Evolutionary conservation across 2,797 vertebrate genomes (phyloP).

Genomic region (Falco peregrinus): DNA sequence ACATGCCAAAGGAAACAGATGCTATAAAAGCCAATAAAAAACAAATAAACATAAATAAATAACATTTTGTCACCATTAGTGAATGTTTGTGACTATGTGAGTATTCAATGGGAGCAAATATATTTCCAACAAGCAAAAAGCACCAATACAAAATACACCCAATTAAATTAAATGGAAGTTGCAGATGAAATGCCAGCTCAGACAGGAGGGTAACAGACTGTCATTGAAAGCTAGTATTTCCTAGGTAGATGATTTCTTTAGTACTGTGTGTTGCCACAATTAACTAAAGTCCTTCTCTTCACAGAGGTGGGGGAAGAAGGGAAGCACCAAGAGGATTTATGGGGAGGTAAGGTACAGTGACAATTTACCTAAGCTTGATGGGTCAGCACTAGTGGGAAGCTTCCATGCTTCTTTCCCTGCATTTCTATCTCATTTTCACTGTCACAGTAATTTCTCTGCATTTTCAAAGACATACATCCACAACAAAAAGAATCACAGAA

Average conservation of each 20-base stretch:
- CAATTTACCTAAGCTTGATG: background rate
- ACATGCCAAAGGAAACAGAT: constrained; percentile 69
- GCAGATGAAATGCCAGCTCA: background rate
- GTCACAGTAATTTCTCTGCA: background rate
- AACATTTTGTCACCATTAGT: constrained; percentile 76
- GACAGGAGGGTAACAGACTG: background rate
- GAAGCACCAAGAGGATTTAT: background rate
- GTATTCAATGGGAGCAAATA: constrained; percentile 40
- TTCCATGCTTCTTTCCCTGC: background rate
- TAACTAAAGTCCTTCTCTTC: background rate
- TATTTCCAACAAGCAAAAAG: constrained; percentile 18
- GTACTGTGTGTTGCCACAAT: background rate
- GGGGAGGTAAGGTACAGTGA: background rate
- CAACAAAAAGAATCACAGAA: constrained; percentile 29
- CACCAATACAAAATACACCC: background rate
- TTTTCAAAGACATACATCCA: background rate
- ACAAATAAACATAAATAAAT: constrained; percentile 72
- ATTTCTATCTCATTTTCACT: background rate
- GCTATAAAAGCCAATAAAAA: constrained; percentile 65
- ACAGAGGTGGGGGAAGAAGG: rapidly evolving
- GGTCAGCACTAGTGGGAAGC: background rate
- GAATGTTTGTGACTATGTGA: constrained; percentile 67
- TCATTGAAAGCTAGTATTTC: background rate
- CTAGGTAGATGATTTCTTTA: background rate
- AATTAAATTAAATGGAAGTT: background rate